Conservation (phyloP, 2,797 vertebrate species). For the Apodemus agrarius region DNA sequence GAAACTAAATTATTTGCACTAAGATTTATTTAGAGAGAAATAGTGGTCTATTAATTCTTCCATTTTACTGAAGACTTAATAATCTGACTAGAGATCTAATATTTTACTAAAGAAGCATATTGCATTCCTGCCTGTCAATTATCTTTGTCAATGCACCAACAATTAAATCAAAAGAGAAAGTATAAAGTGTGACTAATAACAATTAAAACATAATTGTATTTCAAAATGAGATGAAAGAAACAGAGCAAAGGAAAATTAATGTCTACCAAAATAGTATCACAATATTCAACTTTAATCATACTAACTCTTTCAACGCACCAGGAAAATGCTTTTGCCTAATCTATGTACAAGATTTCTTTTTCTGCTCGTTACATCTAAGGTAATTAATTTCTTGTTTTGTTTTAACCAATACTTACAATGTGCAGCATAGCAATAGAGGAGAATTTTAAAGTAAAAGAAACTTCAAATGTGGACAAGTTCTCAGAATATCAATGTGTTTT, state of each 20-base stretch:
- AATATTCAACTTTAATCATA: constrained; percentile 49
- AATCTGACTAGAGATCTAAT: constrained; percentile 21
- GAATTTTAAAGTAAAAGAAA: constrained; percentile 42
- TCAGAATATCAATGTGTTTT: not conserved
- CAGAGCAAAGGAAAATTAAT: constrained; percentile 40
- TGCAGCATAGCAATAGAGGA: not conserved
- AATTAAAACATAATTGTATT: constrained; percentile 63
- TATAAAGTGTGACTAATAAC: constrained; percentile 22
- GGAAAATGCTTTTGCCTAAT: constrained; percentile 31
- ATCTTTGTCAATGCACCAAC: constrained; percentile 42
- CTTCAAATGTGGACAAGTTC: not conserved
- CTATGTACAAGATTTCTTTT: constrained; percentile 13
- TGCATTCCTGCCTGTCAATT: constrained; percentile 52
- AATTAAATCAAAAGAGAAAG: constrained; percentile 52
- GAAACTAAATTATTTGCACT: constrained; percentile 41
- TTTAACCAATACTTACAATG: not conserved
- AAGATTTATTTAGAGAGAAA: constrained; percentile 38
- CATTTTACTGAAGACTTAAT: constrained; percentile 25
- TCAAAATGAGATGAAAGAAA: constrained; percentile 61
- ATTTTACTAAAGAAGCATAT: constrained; percentile 49
- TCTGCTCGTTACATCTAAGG: not conserved
- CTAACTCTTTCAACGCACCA: constrained; percentile 27
- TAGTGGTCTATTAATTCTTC: constrained; percentile 40
- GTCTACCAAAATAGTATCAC: constrained; percentile 34
- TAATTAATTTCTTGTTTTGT: not conserved